Evolutionary conservation across 2,888 invertebrate species (phyloP), one percentile per base, ranked within the genome.

Genomic region (Tiphia femorata): DNA sequence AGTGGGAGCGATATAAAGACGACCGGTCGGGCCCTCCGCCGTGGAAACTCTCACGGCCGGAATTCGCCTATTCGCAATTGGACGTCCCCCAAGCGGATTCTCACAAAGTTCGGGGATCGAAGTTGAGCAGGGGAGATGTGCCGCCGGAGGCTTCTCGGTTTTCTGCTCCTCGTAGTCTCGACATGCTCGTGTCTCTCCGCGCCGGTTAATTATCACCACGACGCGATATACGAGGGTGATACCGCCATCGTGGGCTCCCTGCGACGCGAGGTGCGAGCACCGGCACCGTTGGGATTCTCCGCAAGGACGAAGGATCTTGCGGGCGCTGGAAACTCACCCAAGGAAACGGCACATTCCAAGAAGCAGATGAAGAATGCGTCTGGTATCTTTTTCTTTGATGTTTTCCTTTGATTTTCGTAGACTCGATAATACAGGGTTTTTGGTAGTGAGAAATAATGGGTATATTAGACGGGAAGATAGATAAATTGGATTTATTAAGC

Each of bases 261-360:
- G 12, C 62, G 58, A 12, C 72, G 74, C 0, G 70, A 73, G 30
- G 64, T 72, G 8, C 73, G 75, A 6, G 68, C 67, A 41, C 59
- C 67, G 20, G 62, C 65, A 7, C 69, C 70, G 4, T 20, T 50
- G 6, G 38, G 43, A n/a, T 30, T 62, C 12, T 33, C 12, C 7
- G 75, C n/a, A 75, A 51, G 65, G n/a, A 71, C 16, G n/a, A 43
- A 59, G 25, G 81, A 81, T 44, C 70, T 80, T 2, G 49, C 73
- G 3, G 50, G 53, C n/a, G 70, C 63, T 8, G 68, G 72, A 25
- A 76, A 62, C 47, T 52, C 73, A 27, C 76, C 77, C 14, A 54
- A 64, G 50, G 67, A 67, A 54, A 58, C 23, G 4, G n/a, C n/a
- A n/a, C 41, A 67, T 8, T 33, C 61, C 21, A 69, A 71, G 54